These are phyloP conservation scores for Steatocranus sp. DNA, from an alignment of 2,797 vertebrate genomes.

Conservation along the genomic window DNA sequence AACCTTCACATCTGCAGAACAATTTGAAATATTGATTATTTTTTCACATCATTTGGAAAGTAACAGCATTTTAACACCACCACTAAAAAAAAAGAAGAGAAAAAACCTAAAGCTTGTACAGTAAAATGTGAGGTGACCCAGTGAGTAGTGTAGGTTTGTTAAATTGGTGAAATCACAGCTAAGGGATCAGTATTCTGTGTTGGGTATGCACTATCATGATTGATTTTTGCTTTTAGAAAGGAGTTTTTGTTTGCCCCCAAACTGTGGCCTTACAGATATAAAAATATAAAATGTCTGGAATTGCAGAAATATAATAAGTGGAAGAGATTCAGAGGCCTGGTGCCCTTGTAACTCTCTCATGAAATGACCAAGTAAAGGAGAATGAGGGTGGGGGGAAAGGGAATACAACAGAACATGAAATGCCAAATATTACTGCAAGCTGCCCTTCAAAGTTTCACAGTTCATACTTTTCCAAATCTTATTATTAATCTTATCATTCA, in stretches of 20 bases:
- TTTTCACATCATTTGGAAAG: not conserved
- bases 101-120: not conserved
- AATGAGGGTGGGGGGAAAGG: not conserved
- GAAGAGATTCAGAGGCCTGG: conserved; percentile 26
- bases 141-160: not conserved
- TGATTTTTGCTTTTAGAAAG: conserved; percentile 17
- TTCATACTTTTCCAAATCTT: conserved; percentile 1
- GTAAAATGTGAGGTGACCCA: not conserved
- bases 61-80: not conserved
- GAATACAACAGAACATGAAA: conserved; percentile 15
- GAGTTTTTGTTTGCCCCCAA: conserved; percentile 46
- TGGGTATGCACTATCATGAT: conserved; percentile 4
- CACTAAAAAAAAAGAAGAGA: not conserved
- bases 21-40: conserved; percentile 1
- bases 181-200: conserved; percentile 4
- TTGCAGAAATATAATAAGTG: not conserved
- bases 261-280: conserved; percentile 72
- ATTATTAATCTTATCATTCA: not conserved
- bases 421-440: conserved; percentile 49
- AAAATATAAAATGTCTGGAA: conserved; percentile 25
- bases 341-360: not conserved
- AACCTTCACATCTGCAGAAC: conserved; percentile 1
- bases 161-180: not conserved
- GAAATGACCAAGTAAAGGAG: conserved; percentile 4
- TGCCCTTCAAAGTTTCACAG: conserved; percentile 7